Base-by-base conservation (phyloP, 2,797 vertebrate genomes). In the Cyprinodon diabolis region DNA sequence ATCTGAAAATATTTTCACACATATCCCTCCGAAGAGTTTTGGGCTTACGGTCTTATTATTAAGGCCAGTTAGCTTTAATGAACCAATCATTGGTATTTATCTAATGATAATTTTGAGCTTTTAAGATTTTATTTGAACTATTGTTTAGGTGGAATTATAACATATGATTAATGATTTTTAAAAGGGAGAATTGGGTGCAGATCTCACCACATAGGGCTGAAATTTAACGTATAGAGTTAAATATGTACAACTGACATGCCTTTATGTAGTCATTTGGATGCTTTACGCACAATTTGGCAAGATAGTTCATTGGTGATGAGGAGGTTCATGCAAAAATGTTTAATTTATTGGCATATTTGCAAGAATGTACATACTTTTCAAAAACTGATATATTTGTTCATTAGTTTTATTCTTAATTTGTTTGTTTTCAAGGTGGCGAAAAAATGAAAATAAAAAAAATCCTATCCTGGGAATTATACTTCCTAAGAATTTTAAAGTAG, bases 11-110 rank as follows among this genome's bases (percentile, higher is more conserved):
- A 78, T 90, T 86, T 89, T 91, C 87, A 86, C 89, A 90, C 89
- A 87, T 74, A 52, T 78, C 69, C 56, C 84, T 79, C 89, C 68
- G 45, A 88, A 90, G 82, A 56, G 79, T 74, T 68, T 47, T 6
- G 83, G 86, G 17, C 90, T 87, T 93, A 90, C 84, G 65, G 75
- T 76, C 86, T 86, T 86, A 85, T 87, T 90, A 93, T 90, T 93
- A 85, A 85, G 80, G 86, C 87, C 82, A 17, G 30, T 37, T 10
- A 14, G 30, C 37, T 60, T 19, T 1, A 7, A 37, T 37, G 37
- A 7, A 60, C 30, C 30, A 17, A 30, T 15, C 56, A 58, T 35
- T 35, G 2, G 30, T 58, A 15, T 35, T 58, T 58, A 35, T 35
- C 25, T 35, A 13, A 58, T 25, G 30, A 58, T 37, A 21, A 62